A percentile compares a stretch with the other conserved stretches of the same genome.
These are phyloP conservation scores for Drosophila putrida DNA, from an alignment of 2,888 invertebrate species.

Conservation along the genomic window DNA sequence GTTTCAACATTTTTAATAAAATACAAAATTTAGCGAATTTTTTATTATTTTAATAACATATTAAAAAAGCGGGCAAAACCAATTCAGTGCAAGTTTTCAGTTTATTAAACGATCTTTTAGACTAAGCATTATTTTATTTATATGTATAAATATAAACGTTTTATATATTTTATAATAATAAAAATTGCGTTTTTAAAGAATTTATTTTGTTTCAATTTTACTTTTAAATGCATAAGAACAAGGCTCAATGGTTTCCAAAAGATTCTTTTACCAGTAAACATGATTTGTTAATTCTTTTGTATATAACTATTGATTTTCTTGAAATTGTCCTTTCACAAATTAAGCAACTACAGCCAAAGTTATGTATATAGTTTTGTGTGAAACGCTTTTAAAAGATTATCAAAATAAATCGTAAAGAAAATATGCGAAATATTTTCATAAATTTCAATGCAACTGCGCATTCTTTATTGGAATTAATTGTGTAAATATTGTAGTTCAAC, in stretches of 20 bases:
- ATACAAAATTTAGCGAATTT: slow-evolving; percentile 79
- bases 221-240: not conserved
- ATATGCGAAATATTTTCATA: not conserved
- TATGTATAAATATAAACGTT: slow-evolving; percentile 71
- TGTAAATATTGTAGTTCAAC: slow-evolving; percentile 58
- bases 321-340: not conserved
- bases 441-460: slow-evolving; percentile 15
- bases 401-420: slow-evolving; percentile 3
- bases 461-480: slow-evolving; percentile 25
- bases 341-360: slow-evolving; percentile 32
- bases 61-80: slow-evolving; percentile 55
- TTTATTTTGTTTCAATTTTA: slow-evolving; percentile 22
- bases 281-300: not conserved
- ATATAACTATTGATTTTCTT: too few species aligned
- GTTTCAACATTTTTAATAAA: slow-evolving; percentile 27
- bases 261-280: not conserved
- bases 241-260: not conserved
- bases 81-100: slow-evolving; percentile 74
- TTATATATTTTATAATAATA: slow-evolving; percentile 80
- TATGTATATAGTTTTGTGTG: slow-evolving; percentile 55
- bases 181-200: slow-evolving; percentile 75
- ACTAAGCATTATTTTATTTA: slow-evolving; percentile 80
- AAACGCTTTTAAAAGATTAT: slow-evolving; percentile 15
- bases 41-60: slow-evolving; percentile 52
- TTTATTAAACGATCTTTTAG: slow-evolving; percentile 68